A percentile compares a stretch with the other conserved stretches of the same genome.
Conservation (phyloP, 2,888 invertebrate genomes). For the Apamea sordens region DNA sequence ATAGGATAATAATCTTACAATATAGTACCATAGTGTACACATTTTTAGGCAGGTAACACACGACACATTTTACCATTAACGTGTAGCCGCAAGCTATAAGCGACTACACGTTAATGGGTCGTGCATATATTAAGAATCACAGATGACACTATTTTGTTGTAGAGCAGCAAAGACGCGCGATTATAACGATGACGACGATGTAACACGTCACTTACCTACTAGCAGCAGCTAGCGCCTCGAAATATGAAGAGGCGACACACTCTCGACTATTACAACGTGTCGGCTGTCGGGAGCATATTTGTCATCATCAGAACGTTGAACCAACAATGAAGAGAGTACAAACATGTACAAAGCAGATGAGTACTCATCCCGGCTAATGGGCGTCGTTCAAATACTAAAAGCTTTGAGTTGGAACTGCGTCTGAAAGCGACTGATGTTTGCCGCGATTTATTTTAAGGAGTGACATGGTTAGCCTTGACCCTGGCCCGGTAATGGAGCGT, state of each 20-base stretch:
- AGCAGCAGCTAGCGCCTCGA: constrained; percentile 4
- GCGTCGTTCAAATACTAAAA: constrained; percentile 56
- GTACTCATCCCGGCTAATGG: constrained; percentile 50
- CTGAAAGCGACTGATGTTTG: constrained; percentile 30
- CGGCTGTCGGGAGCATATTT: constrained; percentile 37
- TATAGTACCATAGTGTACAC: not conserved
- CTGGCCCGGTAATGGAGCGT: constrained; percentile 24
- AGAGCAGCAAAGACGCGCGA: not conserved
- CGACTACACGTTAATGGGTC: constrained; percentile 14
- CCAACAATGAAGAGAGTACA: constrained; percentile 47
- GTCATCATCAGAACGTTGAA: constrained; percentile 40
- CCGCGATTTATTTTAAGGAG: constrained; percentile 40
- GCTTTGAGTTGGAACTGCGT: constrained; percentile 42
- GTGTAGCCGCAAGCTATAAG: not conserved
- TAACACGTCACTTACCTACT: constrained; percentile 17
- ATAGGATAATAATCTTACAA: not conserved
- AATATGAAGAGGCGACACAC: constrained; percentile 5
- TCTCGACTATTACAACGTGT: constrained; percentile 25
- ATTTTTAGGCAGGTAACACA: not conserved
- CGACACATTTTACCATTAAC: not conserved
- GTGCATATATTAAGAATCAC: constrained; percentile 22
- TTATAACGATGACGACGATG: constrained; percentile 2
- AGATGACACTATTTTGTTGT: constrained; percentile 11
- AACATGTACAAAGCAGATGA: constrained; percentile 50
- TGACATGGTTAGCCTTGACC: constrained; percentile 37